A percentile compares a stretch with the other conserved stretches of the same genome.
Conservation (phyloP, 2,797 vertebrate species). For the Anas capensis region DNA sequence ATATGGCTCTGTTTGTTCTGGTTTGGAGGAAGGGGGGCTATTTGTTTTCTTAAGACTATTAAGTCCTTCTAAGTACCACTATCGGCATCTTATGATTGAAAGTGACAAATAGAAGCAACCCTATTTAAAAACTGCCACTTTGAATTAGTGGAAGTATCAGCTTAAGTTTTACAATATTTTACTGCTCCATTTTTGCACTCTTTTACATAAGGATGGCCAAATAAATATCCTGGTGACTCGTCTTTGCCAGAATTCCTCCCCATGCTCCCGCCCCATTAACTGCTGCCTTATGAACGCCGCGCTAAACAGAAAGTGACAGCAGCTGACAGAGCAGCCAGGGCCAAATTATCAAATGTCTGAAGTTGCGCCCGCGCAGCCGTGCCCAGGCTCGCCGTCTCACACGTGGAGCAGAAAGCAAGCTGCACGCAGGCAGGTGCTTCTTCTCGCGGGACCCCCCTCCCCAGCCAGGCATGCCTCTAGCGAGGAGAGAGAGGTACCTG, state of each 20-base stretch:
- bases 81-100: constrained; percentile 77
- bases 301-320: constrained; percentile 74
- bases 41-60: constrained; percentile 82
- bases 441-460: not conserved
- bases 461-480: not conserved
- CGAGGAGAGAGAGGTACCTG: not conserved
- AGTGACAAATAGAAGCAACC: constrained; percentile 80
- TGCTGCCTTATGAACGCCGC: constrained; percentile 64
- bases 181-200: constrained; percentile 58
- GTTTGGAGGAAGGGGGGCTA: constrained; percentile 10
- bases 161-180: constrained; percentile 73
- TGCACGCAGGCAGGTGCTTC: not conserved
- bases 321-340: constrained; percentile 58
- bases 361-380: not conserved
- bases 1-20: constrained; percentile 62
- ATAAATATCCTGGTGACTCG: not conserved
- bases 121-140: constrained; percentile 82
- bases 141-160: constrained; percentile 77
- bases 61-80: constrained; percentile 80
- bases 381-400: not conserved
- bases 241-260: constrained; percentile 69
- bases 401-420: not conserved
- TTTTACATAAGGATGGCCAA: constrained; percentile 66
- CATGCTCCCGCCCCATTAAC: constrained; percentile 69
- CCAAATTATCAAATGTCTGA: constrained; percentile 65